phyloP scores from a whole-genome alignment of 2,113 vertebrate genomes.

The Tapirus terrestris region DNA sequence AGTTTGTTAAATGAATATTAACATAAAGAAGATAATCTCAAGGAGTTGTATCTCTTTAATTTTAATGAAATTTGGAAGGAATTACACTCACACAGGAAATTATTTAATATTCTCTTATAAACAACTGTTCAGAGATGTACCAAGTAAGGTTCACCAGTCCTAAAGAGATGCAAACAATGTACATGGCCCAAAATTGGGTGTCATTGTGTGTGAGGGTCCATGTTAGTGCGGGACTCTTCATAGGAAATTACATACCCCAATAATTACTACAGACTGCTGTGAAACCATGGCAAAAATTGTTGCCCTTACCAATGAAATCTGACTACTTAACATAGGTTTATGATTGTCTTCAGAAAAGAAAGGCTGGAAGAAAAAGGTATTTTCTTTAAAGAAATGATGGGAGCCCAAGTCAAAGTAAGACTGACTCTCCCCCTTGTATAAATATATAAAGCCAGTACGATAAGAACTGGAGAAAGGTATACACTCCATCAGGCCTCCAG shows the following conservation, averaged over 20 bases:
- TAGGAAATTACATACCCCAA: background rate
- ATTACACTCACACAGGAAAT: background rate
- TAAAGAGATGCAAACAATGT: background rate
- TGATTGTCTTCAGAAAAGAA: background rate
- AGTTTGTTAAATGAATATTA: background rate
- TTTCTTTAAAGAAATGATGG: constrained; percentile 18
- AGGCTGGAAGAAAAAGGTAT: background rate
- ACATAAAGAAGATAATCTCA: background rate
- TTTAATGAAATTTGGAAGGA: background rate
- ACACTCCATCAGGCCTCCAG: background rate
- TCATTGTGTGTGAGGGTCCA: background rate
- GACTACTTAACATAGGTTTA: background rate
- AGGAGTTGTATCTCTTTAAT: background rate
- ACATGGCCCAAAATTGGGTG: too few relatives aligned
- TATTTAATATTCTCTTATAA: background rate
- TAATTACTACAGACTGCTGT: background rate
- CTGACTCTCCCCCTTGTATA: too few relatives aligned
- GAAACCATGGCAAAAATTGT: background rate
- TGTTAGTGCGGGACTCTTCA: background rate
- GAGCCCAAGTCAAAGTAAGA: background rate
- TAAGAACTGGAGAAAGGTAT: background rate
- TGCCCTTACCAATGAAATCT: background rate
- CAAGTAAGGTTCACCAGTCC: background rate
- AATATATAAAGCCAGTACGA: background rate
- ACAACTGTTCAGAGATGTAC: background rate